Percentiles rank a stretch among this genome's conserved stretches.
phyloP scores from a whole-genome alignment of 2,888 invertebrate genomes.

The Diaprepes abbreviatus region DNA sequence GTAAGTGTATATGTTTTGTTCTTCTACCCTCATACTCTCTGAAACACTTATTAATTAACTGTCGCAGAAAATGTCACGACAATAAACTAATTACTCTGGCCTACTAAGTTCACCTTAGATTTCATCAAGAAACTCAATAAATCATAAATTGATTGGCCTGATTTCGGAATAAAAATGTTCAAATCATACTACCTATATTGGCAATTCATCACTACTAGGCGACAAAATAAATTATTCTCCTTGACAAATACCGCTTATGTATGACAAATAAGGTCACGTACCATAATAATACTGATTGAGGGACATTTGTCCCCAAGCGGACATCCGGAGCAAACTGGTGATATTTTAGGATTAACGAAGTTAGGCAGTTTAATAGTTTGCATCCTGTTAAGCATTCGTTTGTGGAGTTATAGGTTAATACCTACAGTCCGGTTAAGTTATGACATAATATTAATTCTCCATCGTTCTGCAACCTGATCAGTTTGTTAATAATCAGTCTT shows the following conservation, averaged over 20 bases:
- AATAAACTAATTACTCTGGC: too few species aligned
- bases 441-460: background rate
- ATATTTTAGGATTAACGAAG: constrained; percentile 41
- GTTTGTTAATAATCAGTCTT: too few species aligned
- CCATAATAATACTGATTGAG: constrained; percentile 43
- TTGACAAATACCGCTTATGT: constrained; percentile 6
- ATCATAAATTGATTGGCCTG: too few species aligned
- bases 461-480: background rate
- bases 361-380: constrained; percentile 24
- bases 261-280: constrained; percentile 39
- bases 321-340: constrained; percentile 24
- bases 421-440: background rate
- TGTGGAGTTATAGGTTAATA: constrained; percentile 6
- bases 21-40: too few species aligned
- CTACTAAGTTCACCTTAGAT: too few species aligned
- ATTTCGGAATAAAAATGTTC: background rate
- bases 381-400: constrained; percentile 2
- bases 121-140: too few species aligned
- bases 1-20: too few species aligned
- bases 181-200: background rate
- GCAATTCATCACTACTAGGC: background rate
- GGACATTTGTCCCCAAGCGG: constrained; percentile 30
- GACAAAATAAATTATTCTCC: background rate
- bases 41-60: too few species aligned
- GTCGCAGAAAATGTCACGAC: too few species aligned